Conservation (phyloP, 2,113 vertebrate species). For the Protobothrops mucrosquamatus region DNA sequence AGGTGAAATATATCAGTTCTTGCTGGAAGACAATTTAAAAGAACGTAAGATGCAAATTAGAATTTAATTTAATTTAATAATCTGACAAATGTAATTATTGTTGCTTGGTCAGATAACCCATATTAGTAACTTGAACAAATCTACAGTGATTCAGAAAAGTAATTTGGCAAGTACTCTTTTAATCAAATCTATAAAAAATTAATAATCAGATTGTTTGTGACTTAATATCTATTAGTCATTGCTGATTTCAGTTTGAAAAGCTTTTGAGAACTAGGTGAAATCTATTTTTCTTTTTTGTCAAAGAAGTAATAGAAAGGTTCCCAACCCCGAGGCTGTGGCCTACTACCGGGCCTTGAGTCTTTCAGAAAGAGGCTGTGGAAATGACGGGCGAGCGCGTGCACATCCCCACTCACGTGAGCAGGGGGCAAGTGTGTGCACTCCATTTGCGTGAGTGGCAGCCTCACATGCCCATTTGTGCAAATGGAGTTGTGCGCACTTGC, state of each 20-base stretch:
- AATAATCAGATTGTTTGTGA: background rate
- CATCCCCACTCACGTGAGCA: background rate
- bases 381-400: fast-evolving
- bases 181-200: background rate
- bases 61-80: background rate
- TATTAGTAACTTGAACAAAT: conserved; percentile 28
- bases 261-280: background rate
- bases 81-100: background rate
- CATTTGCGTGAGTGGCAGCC: background rate
- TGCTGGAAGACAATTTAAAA: conserved; percentile 77
- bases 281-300: background rate
- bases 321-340: background rate
- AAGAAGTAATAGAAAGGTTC: background rate
- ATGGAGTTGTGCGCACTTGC: background rate
- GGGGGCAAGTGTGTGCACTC: background rate
- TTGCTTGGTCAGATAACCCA: background rate
- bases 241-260: conserved; percentile 23
- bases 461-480: background rate
- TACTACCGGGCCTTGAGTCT: background rate
- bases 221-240: conserved; percentile 24
- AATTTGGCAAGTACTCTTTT: conserved; percentile 16
- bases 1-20: conserved; percentile 94
- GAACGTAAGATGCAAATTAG: background rate
- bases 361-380: background rate
- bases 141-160: background rate